Conservation (phyloP, 1,140 invertebrate species). For the Heliconius nattereri region DNA sequence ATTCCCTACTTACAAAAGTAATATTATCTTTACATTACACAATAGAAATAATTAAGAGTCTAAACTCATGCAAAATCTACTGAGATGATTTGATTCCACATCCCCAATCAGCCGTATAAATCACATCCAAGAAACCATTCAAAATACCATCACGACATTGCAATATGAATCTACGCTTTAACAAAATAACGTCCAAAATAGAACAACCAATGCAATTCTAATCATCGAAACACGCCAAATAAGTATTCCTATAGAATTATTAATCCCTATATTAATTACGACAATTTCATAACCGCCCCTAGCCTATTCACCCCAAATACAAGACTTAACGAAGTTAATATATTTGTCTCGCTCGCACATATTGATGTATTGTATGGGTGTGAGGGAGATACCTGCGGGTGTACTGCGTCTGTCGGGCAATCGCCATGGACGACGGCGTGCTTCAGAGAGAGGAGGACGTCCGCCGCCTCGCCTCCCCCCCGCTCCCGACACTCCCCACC, state of each 20-base stretch:
- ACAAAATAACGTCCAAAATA: conserved; percentile 5
- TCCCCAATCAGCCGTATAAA: background rate
- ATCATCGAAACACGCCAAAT: conserved; percentile 29
- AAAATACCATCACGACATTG: background rate
- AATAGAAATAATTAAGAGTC: background rate
- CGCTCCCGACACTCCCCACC: conserved; percentile 68
- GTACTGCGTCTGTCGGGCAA: conserved; percentile 63
- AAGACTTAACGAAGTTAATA: conserved; percentile 13
- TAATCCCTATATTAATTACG: conserved; percentile 38
- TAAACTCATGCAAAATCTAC: background rate
- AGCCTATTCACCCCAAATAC: conserved; percentile 18
- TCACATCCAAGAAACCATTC: background rate
- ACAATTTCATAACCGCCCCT: conserved; percentile 34
- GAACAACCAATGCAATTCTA: conserved; percentile 22
- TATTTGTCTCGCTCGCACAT: conserved; percentile 42
- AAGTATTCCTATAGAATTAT: conserved; percentile 40
- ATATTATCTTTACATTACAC: background rate
- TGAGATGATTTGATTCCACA: background rate
- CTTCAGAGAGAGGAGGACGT: conserved; percentile 92
- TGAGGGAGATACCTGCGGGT: conserved; percentile 73
- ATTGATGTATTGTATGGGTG: conserved; percentile 28
- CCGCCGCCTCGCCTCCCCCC: conserved; percentile 84
- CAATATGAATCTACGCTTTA: conserved; percentile 12
- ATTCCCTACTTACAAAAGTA: background rate
- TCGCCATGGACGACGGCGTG: conserved; percentile 92